Base-by-base conservation (phyloP, 1,140 invertebrate species). In the Pogonomyrmex barbatus region DNA sequence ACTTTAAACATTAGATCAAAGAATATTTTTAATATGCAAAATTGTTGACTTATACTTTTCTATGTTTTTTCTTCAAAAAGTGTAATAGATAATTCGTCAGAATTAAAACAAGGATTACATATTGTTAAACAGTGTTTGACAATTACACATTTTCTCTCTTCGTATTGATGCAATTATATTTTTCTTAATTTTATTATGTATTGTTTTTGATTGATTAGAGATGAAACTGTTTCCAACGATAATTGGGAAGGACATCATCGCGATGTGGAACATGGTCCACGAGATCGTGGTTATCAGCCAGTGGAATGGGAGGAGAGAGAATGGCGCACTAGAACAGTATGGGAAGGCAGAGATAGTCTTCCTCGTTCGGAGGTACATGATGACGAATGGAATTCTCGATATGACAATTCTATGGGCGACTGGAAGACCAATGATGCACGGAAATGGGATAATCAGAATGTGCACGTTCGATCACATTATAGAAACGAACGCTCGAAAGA, bases 301-400 rank as follows among this genome's bases (percentile, higher is more conserved):
- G 84, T 88, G 17, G 94, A 95, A 47, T 95, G 95, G 95, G 94
- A 95, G 24, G 94, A 95, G n/a, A 82, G 95, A 1, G 95, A 95
- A 60, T 95, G 95, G 95, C 88, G 94, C 8, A 82, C 86, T 4
- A 91, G 93, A 62, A 60, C 92, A 2, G 87, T 94, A 14, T 95
- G 95, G 95, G 95, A 95, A 65, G 88, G 58, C 12, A 89, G 94
- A 30, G 95, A 95, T 8, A 95, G 93, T 87, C 87, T 94, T 58
- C 93, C 94, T 9, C 91, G 93, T 10, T 94, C 94, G 0, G 95
- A 95, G 45, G 90, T 91, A 10, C 94, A 95, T 42, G 94, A 95
- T 4, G 95, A 95, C 54, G 94, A 95, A 2, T 95, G 94, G 94
- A 76, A 91, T 39, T 88, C 91, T n/a, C 81, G 93, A 45, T 95